These are phyloP conservation scores for Diprion similis DNA, from an alignment of 1,140 invertebrate species.

Conservation along the genomic window DNA sequence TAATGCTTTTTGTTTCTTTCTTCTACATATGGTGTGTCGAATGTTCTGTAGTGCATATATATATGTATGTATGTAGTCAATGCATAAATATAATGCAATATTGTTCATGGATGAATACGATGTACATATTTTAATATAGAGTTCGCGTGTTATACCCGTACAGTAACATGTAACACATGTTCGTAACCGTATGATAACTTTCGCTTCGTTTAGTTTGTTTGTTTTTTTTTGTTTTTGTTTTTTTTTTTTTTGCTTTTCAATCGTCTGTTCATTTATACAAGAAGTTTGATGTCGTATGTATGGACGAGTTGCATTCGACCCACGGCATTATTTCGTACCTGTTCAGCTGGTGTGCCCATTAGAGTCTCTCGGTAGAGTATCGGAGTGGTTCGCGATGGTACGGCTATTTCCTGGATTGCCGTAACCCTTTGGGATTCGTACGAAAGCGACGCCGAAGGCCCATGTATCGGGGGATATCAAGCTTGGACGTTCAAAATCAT, in stretches of 20 bases:
- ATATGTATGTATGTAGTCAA: neutral
- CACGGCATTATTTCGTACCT: slow-evolving; percentile 26
- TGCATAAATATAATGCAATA: slow-evolving; percentile 2
- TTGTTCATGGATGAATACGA: neutral
- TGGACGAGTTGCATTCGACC: slow-evolving; percentile 24
- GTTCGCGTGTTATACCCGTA: too few species aligned
- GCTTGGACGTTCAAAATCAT: slow-evolving; percentile 66
- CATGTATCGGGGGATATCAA: slow-evolving; percentile 47
- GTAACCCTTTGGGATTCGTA: neutral
- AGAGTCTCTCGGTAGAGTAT: slow-evolving; percentile 15
- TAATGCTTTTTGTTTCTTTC: neutral
- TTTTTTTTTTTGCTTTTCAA: slow-evolving; percentile 10
- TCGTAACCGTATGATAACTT: neutral
- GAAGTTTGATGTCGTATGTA: slow-evolving; percentile 23
- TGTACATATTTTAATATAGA: too few species aligned
- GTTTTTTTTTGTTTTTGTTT: neutral
- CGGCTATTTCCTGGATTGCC: neutral
- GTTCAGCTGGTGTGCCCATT: slow-evolving; percentile 16
- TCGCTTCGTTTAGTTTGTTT: neutral
- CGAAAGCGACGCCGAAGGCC: neutral
- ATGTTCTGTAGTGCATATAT: slow-evolving; percentile 2
- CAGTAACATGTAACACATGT: neutral
- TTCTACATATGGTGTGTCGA: neutral
- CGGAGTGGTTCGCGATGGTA: slow-evolving; percentile 11
- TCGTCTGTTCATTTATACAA: slow-evolving; percentile 23